Base-by-base conservation (phyloP, 2,888 invertebrate genomes). In the Eremobia ochroleuca region DNA sequence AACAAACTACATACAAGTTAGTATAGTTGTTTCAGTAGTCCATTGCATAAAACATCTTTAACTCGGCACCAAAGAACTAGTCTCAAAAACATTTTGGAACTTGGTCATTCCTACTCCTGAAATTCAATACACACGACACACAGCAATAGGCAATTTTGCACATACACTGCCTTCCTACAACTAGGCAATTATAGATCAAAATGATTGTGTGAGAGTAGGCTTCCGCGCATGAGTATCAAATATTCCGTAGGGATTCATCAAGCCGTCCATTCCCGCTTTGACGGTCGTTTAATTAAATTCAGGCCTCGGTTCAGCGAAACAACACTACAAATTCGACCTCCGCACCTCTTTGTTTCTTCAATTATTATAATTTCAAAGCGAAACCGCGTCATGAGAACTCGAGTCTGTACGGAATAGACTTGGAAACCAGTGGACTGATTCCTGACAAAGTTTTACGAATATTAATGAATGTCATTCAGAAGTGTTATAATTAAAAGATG, bases 281-380 rank as follows among this genome's bases (percentile, higher is more conserved):
- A 89, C 86, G 85, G 81, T 83, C 83, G 87, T 89, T 91, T 91
- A 92, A 92, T 92, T 92, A 92, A 92, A 90, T 88, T 87, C 77
- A 72, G 73, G 84, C 78, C 75, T 77, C 78, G 75, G 72, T 73
- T 76, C 65, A 73, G 46, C 64, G 58, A 72, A 83, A 80, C 73
- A 80, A 82, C 83, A 81, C 77, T 79, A 77, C 77, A 81, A 79
- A 77, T 79, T 69, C 73, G 46, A 70, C 77, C 76, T 62, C 46
- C 34, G 37, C 66, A 65, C 62, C 77, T 52, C 72, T 81, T 79
- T 78, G 78, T 88, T 76, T 78, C 73, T 77, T 67, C 68, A 79
- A 83, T 87, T 79, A 79, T 85, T 72, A 77, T 85, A 81, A 79
- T 78, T 84, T 78, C 64, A 73, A 86, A 72, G 76, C 71, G 25